Base-by-base conservation (phyloP, 2,797 vertebrate species). In the Oreochromis grahami region DNA sequence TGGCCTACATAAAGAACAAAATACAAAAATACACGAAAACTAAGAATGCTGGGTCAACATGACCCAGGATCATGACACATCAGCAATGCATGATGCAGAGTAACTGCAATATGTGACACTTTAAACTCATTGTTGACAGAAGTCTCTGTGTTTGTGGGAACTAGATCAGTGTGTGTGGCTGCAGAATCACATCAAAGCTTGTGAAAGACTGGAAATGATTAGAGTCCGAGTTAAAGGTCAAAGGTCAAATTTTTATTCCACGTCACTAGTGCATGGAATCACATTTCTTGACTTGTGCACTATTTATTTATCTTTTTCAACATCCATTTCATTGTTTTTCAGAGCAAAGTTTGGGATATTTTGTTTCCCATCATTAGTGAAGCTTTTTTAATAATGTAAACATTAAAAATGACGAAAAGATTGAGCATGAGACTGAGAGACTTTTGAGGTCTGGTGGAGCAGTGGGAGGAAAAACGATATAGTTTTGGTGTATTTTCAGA, bases 341-440 rank as follows among this genome's bases (percentile, higher is more conserved):
- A 32, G 56, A 60, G 15, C 56, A 19, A 17, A 34, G 8, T 60
- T 34, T 34, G 0, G 56, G 15, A 19, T 0, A 19, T 34, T 34
- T 60, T 19, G 0, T 60, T 34, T 7, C 56, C 17, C 0, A 34
- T 60, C 17, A 34, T 4, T 34, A 58, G 19, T 34, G 3, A 32
- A 34, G 0, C 0, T 60, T 4, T 0, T 60, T 12, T 36, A 58
- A 7, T 34, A 17, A 24, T n/a, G n/a, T n/a, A n/a, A n/a, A 24
- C 24, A 24, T n/a, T n/a, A 24, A 24, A 24, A 24, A 17, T 6
- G 0, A 32, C 0, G 0, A 58, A 58, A 58, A 58, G 15, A 17
- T 34, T 17, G 55, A 29, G 2, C 26, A 0, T 0, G 1, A 58
- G 14, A 10, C 29, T 32, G 29, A 60, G 9, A 0, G 2, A n/a